Conservation (phyloP, 2,113 vertebrate species). For the Petrocephalus microphthalmus region DNA sequence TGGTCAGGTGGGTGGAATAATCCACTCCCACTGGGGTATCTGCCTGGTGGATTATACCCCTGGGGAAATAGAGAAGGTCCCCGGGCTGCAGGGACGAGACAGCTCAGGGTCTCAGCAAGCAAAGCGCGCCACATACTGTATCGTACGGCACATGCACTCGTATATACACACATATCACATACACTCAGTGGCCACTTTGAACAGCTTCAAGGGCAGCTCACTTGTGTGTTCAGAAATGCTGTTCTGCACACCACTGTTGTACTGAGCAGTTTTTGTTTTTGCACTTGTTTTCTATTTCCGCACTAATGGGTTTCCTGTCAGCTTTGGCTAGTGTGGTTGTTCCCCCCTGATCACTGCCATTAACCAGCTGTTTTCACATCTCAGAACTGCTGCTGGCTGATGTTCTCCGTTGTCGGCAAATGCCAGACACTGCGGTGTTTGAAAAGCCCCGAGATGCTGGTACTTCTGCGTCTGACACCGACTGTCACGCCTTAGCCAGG, state of each 20-base stretch:
- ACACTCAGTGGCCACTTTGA: neutral
- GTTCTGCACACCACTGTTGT: neutral
- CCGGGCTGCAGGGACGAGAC: constrained; percentile 61
- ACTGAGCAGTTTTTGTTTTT: neutral
- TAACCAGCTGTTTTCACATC: too few species aligned
- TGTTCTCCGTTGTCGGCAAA: neutral
- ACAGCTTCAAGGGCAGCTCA: neutral
- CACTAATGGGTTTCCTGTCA: neutral
- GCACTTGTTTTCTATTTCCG: too few species aligned
- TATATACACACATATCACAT: neutral
- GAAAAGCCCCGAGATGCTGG: neutral
- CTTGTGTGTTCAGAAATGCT: neutral
- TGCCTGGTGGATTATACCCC: constrained; percentile 88
- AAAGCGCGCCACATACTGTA: neutral
- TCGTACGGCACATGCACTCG: neutral
- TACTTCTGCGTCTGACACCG: neutral
- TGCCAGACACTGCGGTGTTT: neutral
- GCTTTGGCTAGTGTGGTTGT: neutral
- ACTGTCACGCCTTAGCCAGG: neutral
- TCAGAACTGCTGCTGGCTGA: too few species aligned
- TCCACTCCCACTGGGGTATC: constrained; percentile 67
- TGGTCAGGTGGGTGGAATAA: constrained; percentile 79
- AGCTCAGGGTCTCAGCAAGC: neutral
- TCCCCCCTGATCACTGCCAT: too few species aligned
- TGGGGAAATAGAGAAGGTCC: constrained; percentile 84